Evolutionary conservation across 2,888 invertebrate genomes (phyloP).

Genomic region (Ornithoptera alexandrae): DNA sequence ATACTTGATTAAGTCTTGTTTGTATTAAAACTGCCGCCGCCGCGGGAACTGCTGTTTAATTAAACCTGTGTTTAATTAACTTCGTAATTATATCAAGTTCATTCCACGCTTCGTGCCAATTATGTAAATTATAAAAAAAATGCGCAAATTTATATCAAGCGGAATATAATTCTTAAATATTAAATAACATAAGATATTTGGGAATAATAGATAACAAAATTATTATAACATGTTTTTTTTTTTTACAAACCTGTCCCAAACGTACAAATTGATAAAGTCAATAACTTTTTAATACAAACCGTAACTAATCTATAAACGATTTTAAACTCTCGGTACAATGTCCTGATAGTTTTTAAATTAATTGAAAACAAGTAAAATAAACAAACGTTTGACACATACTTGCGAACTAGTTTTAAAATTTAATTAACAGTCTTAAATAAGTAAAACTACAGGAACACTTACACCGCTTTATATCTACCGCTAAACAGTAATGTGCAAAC

Average conservation of each 20-base stretch:
- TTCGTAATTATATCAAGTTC: conserved; percentile 24
- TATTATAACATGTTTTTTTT: neutral
- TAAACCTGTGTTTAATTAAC: conserved; percentile 21
- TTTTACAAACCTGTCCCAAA: neutral
- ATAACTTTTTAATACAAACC: neutral
- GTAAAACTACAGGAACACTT: too few species aligned
- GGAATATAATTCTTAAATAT: conserved; percentile 7
- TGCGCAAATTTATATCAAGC: conserved; percentile 9
- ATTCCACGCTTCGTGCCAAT: conserved; percentile 15
- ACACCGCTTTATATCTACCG: too few species aligned
- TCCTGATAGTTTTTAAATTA: neutral
- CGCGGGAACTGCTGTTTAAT: conserved; percentile 18
- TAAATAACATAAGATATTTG: neutral
- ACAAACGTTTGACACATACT: neutral
- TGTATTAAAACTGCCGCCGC: conserved; percentile 21
- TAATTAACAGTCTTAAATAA: too few species aligned
- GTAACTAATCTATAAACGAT: neutral
- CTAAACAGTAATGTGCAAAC: too few species aligned
- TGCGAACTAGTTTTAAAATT: neutral
- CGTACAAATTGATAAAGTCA: neutral
- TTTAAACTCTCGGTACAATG: neutral
- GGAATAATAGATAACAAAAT: neutral
- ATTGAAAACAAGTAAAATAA: neutral
- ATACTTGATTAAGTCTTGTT: conserved; percentile 19
- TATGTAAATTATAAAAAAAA: conserved; percentile 24